Conservation (phyloP, 2,113 vertebrate species). For the Indri indri region DNA sequence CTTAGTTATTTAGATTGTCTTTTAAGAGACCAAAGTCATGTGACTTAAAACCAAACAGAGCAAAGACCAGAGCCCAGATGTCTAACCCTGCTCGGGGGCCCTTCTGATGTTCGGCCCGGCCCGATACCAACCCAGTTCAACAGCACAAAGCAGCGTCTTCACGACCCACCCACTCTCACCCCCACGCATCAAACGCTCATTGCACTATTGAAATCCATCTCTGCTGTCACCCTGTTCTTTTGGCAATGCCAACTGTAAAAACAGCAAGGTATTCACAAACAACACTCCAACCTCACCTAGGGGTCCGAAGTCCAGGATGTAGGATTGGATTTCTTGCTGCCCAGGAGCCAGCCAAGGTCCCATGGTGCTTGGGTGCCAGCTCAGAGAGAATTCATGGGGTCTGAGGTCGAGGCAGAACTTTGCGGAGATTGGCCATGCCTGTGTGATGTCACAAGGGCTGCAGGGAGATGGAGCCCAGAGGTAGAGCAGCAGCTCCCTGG, state of each 20-base stretch:
- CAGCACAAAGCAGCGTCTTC: fast-evolving
- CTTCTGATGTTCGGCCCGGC: fast-evolving
- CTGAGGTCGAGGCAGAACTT: background rate
- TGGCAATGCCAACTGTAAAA: background rate
- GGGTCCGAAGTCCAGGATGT: background rate
- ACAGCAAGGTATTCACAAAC: background rate
- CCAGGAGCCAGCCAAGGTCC: background rate
- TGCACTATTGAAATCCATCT: fast-evolving
- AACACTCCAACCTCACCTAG: background rate
- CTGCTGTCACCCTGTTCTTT: background rate
- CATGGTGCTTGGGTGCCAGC: background rate
- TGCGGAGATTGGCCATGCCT: fast-evolving
- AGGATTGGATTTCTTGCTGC: background rate
- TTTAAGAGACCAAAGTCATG: background rate
- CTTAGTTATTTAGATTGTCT: fast-evolving
- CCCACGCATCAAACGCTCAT: fast-evolving
- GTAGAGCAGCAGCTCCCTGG: background rate
- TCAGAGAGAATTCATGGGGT: background rate
- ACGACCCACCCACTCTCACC: background rate
- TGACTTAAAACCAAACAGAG: background rate
- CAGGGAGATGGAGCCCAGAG: fast-evolving
- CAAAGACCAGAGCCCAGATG: background rate
- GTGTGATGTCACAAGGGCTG: conserved; percentile 66
- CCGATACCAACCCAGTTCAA: fast-evolving
- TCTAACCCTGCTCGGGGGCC: fast-evolving